Conservation (phyloP, 2,797 vertebrate genomes). For the Falco naumanni region DNA sequence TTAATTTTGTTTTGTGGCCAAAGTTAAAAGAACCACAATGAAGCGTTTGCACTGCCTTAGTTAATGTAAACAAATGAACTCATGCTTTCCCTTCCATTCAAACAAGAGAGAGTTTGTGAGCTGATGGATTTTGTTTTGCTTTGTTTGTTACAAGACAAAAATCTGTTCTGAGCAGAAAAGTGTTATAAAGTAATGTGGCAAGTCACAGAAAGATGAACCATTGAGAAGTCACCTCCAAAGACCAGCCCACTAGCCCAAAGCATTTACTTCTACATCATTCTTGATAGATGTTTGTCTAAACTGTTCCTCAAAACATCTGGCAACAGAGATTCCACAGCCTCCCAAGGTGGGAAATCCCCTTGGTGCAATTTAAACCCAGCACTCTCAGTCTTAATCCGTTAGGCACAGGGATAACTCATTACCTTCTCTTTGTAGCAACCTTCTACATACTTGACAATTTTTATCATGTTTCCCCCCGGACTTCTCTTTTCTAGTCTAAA, state of each 20-base stretch:
- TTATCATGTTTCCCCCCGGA: background rate
- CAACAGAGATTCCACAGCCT: background rate
- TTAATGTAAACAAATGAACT: background rate
- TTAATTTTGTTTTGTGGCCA: background rate
- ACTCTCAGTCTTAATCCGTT: background rate
- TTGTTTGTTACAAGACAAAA: background rate
- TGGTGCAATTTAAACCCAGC: background rate
- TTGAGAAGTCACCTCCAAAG: background rate
- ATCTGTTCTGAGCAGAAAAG: background rate
- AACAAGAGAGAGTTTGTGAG: background rate
- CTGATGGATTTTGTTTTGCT: background rate
- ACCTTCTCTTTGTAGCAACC: background rate
- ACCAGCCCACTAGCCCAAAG: background rate
- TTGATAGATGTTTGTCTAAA: background rate
- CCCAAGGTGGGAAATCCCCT: background rate
- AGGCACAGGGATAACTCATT: background rate
- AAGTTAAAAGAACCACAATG: background rate
- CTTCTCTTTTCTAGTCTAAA: background rate
- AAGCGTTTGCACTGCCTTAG: background rate
- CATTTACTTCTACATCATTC: background rate
- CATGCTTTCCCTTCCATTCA: background rate
- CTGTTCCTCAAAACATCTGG: background rate
- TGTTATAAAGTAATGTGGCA: background rate
- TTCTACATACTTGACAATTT: background rate
- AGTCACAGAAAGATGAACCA: background rate